Evolutionary conservation across 2,888 invertebrate genomes (phyloP).

Genomic region (Trypoxylon attenuatum): DNA sequence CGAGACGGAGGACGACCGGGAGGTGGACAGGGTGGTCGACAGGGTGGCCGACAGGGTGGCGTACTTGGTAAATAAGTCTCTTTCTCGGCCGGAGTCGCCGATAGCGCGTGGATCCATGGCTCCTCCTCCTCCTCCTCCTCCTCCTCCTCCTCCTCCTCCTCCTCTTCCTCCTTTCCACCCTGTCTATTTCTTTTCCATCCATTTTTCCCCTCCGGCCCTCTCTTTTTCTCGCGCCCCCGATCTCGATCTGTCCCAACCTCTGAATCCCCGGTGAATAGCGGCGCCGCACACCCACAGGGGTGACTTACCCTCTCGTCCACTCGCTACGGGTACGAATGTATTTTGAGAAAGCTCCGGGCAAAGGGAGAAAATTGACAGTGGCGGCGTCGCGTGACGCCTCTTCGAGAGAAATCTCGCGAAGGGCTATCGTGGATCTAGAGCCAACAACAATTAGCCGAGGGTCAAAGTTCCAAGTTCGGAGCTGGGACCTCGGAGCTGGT

Average conservation of each 20-base stretch:
- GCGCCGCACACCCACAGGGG: constrained; percentile 7
- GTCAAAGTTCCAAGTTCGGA: constrained; percentile 70
- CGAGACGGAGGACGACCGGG: background rate
- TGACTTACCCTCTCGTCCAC: background rate
- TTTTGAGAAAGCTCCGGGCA: background rate
- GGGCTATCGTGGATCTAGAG: constrained; percentile 71
- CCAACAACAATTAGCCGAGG: constrained; percentile 73
- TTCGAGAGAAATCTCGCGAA: constrained; percentile 26
- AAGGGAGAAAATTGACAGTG: background rate
- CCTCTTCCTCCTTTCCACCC: constrained; percentile 6
- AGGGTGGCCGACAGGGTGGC: constrained; percentile 31
- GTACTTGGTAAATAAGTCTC: constrained; percentile 47
- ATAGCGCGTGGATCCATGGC: constrained; percentile 40
- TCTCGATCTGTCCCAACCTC: constrained; percentile 51
- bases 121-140: constrained; percentile 34
- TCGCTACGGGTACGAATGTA: background rate
- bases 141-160: constrained; percentile 43
- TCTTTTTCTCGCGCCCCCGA: constrained; percentile 33
- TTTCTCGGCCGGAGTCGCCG: constrained; percentile 46
- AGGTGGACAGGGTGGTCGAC: background rate
- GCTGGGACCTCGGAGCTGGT: too few species aligned
- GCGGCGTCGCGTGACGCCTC: constrained; percentile 20
- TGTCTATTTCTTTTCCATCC: constrained; percentile 44
- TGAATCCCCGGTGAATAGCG: constrained; percentile 27
- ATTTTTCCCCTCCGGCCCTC: constrained; percentile 23